phyloP scores from a whole-genome alignment of 2,113 vertebrate genomes.

The Syrrhaptes paradoxus region DNA sequence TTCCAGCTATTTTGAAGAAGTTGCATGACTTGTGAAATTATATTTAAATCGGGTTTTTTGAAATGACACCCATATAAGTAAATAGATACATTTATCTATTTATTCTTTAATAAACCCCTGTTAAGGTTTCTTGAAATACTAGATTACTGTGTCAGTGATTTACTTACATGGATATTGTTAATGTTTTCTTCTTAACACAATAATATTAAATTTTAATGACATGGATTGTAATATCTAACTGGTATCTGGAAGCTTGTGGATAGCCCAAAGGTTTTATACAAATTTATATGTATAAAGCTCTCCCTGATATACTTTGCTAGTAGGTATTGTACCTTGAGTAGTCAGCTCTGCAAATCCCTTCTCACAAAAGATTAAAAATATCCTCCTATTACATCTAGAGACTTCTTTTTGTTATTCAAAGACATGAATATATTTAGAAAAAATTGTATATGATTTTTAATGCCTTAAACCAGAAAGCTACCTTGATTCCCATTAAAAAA shows the following conservation, averaged over 20 bases:
- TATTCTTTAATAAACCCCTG: slow-evolving; percentile 66
- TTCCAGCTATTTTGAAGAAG: slow-evolving; percentile 42
- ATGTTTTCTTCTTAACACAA: slow-evolving; percentile 78
- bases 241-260: slow-evolving; percentile 78
- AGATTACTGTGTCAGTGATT: slow-evolving; percentile 77
- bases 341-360: slow-evolving; percentile 82
- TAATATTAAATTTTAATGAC: slow-evolving; percentile 84
- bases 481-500: slow-evolving; percentile 81
- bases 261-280: slow-evolving; percentile 83
- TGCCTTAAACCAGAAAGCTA: slow-evolving; percentile 83
- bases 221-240: slow-evolving; percentile 79
- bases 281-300: slow-evolving; percentile 83
- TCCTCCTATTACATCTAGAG: slow-evolving; percentile 85
- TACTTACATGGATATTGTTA: slow-evolving; percentile 76
- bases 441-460: slow-evolving; percentile 83
- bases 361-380: slow-evolving; percentile 87
- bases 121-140: slow-evolving; percentile 73
- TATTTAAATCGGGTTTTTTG: slow-evolving; percentile 66
- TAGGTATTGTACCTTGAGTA: slow-evolving; percentile 84
- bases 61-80: slow-evolving; percentile 28
- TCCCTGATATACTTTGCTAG: slow-evolving; percentile 83
- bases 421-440: slow-evolving; percentile 85
- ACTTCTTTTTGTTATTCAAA: slow-evolving; percentile 88
- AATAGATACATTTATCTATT: slow-evolving; percentile 66
- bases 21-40: slow-evolving; percentile 53